Conservation (phyloP, 2,113 vertebrate species). For the Onychorhynchus coronatus region DNA sequence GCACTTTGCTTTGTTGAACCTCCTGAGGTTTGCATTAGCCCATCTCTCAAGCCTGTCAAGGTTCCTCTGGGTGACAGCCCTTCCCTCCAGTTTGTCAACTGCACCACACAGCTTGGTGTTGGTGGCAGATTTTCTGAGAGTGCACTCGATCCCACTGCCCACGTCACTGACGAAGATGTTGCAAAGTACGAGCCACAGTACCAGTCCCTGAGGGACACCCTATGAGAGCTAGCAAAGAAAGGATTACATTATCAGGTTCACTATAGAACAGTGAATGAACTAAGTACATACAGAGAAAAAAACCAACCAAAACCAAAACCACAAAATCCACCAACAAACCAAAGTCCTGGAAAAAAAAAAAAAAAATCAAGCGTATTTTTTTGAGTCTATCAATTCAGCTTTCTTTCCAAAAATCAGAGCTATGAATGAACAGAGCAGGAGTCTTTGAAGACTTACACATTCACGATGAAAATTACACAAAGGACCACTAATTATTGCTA, state of each 20-base stretch:
- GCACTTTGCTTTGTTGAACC: neutral
- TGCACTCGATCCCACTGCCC: neutral
- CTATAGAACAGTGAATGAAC: neutral
- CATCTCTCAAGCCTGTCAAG: neutral
- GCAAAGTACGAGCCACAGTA: too few species aligned
- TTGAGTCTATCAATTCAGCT: neutral
- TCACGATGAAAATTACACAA: neutral
- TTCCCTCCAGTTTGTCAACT: accelerated
- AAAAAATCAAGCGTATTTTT: neutral
- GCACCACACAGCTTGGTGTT: accelerated
- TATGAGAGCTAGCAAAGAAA: neutral
- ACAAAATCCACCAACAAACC: neutral
- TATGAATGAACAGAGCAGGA: neutral
- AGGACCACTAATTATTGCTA: neutral
- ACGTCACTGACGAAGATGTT: neutral
- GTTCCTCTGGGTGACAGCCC: neutral
- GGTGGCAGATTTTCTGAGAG: neutral
- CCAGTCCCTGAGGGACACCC: accelerated
- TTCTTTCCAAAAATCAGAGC: neutral
- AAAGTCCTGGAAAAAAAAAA: neutral
- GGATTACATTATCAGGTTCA: neutral
- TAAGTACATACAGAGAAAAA: neutral
- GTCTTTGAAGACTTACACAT: neutral
- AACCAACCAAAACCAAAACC: neutral
- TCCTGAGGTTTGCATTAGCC: neutral